These are phyloP conservation scores for Passer domesticus DNA, from an alignment of 2,113 vertebrate genomes.

Conservation along the genomic window DNA sequence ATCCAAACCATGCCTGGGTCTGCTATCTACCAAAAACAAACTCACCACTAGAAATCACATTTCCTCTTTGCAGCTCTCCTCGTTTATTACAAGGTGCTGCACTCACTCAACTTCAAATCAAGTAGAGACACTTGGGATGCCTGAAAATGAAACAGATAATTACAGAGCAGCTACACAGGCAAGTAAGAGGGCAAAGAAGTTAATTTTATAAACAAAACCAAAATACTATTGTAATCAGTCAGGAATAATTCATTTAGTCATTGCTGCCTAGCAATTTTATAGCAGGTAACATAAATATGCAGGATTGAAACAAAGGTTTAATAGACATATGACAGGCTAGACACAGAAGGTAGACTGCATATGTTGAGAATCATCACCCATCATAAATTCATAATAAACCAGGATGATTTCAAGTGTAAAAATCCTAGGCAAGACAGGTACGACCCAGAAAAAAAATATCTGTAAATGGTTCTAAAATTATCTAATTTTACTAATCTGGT, in stretches of 20 bases:
- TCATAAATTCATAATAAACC: neutral
- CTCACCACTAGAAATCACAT: neutral
- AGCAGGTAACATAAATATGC: neutral
- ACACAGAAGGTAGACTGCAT: neutral
- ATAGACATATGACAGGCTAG: neutral
- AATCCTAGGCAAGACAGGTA: neutral
- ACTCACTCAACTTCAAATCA: neutral
- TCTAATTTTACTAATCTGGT: neutral
- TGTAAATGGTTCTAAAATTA: neutral
- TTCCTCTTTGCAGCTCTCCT: neutral
- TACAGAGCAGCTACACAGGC: neutral
- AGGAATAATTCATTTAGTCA: neutral
- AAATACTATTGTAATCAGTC: neutral
- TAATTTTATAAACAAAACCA: slow-evolving; percentile 13
- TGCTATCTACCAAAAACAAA: neutral
- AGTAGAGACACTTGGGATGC: neutral
- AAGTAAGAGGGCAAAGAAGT: neutral
- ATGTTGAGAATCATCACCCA: neutral
- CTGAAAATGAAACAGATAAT: slow-evolving; percentile 27
- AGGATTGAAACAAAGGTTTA: neutral
- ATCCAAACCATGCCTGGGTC: neutral
- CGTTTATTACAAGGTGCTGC: neutral
- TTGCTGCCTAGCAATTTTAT: neutral
- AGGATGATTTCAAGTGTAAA: neutral
- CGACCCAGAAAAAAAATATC: neutral